A percentile compares a stretch with the other conserved stretches of the same genome.
Evolutionary conservation across 2,113 vertebrate species (phyloP).

Genomic region (Larimichthys crocea): DNA sequence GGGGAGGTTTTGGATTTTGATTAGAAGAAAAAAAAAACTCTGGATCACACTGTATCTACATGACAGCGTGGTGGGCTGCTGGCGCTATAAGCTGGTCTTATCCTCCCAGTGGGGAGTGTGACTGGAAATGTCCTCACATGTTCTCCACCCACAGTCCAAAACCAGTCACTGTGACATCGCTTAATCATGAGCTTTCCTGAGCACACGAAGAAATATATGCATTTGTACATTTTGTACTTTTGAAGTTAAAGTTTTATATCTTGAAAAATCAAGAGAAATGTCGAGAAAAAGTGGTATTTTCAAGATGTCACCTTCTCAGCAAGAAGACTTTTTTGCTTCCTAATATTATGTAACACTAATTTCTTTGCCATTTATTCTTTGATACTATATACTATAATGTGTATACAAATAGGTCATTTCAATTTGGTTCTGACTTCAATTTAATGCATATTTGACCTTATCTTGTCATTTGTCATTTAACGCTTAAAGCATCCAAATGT

Average conservation of each 20-base stretch:
- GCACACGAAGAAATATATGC: background rate
- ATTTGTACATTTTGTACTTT: background rate
- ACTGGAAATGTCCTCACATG: conserved; percentile 30
- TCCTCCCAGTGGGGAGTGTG: conserved; percentile 41
- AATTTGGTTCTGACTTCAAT: conserved; percentile 11
- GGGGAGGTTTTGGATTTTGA: background rate
- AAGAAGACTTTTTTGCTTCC: background rate
- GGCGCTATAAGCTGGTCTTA: conserved; percentile 40
- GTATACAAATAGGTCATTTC: conserved; percentile 8
- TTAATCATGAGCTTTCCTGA: conserved; percentile 20
- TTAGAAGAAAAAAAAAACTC: too few relatives aligned
- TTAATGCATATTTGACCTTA: background rate
- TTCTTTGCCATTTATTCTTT: background rate
- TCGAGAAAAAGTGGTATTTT: background rate
- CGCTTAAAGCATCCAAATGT: background rate
- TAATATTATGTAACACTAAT: background rate
- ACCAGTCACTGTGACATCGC: background rate
- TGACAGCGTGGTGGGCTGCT: conserved; percentile 48
- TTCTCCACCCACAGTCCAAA: conserved; percentile 40
- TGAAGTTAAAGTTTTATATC: background rate
- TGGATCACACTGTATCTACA: conserved; percentile 31
- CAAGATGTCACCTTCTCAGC: background rate
- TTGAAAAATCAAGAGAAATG: background rate
- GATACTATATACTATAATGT: background rate
- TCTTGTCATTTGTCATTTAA: background rate